A percentile compares a stretch with the other conserved stretches of the same genome.
Conservation (phyloP, 2,888 invertebrate species). For the Pegoplata infirma region DNA sequence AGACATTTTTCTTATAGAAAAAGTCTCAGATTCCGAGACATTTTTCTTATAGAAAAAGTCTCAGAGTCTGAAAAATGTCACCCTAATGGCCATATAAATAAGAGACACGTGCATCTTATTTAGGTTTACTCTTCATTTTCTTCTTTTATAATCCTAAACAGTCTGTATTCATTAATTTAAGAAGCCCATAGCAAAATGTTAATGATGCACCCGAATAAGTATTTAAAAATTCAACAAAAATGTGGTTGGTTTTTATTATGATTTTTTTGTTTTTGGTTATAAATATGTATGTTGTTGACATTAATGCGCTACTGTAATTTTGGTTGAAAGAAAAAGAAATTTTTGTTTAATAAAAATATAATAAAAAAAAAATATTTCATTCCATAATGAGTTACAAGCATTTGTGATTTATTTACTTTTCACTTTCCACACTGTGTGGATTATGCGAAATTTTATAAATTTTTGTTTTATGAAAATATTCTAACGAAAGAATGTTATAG, state of each 20-base stretch:
- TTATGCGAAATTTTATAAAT: neutral
- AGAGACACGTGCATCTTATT: conserved; percentile 34
- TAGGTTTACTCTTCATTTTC: too few relatives aligned
- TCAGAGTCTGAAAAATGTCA: too few relatives aligned
- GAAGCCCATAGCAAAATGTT: conserved; percentile 29
- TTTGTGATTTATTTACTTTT: neutral
- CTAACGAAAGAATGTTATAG: too few relatives aligned
- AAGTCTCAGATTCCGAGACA: too few relatives aligned
- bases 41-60: too few relatives aligned
- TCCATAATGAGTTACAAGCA: too few relatives aligned
- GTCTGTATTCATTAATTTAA: conserved; percentile 35
- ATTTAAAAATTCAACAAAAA: neutral
- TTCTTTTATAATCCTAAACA: conserved; percentile 23
- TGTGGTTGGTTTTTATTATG: too few relatives aligned
- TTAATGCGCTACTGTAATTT: neutral
- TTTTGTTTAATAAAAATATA: too few relatives aligned
- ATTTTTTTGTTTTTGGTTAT: neutral
- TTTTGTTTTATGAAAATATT: neutral
- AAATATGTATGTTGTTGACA: neutral
- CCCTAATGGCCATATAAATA: neutral
- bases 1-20: too few relatives aligned
- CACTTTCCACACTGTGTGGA: neutral
- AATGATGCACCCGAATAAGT: conserved; percentile 11
- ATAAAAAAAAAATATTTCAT: neutral
- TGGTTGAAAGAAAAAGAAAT: neutral